Conservation (phyloP, 2,888 invertebrate species). For the Stenolophus ochropezus region DNA sequence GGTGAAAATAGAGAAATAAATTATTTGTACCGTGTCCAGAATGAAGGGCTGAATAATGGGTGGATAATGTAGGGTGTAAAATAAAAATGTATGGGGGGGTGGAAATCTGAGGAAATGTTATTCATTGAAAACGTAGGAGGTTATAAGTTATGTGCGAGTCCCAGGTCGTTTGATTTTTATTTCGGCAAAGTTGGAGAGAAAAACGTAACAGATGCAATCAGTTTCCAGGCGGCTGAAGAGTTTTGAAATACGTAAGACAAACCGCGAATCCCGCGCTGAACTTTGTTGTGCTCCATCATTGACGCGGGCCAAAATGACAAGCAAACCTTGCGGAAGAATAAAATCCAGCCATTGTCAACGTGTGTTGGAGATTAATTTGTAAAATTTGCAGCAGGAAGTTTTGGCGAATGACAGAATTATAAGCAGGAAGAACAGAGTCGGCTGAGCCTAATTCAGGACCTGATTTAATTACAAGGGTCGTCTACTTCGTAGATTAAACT, state of each 20-base stretch:
- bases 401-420: neutral
- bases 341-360: neutral
- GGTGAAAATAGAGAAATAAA: too few relatives aligned
- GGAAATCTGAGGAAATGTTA: constrained; percentile 19
- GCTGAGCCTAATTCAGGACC: constrained; percentile 38
- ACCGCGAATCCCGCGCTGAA: constrained; percentile 36
- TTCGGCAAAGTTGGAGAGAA: constrained; percentile 22
- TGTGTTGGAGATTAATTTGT: neutral
- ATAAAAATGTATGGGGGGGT: neutral
- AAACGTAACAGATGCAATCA: constrained; percentile 42
- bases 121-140: constrained; percentile 38
- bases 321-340: constrained; percentile 15
- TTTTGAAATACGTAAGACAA: constrained; percentile 39
- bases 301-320: constrained; percentile 24
- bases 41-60: neutral
- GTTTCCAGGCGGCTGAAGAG: constrained; percentile 5
- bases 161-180: constrained; percentile 31
- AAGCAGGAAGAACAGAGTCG: constrained; percentile 31
- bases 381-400: neutral
- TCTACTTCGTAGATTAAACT: constrained; percentile 47
- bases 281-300: constrained; percentile 34
- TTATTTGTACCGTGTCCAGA: too few relatives aligned
- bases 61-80: neutral
- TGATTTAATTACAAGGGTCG: constrained; percentile 58
- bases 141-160: constrained; percentile 40